These are phyloP conservation scores for Saturnia pavonia DNA, from an alignment of 2,888 invertebrate genomes.

Conservation along the genomic window DNA sequence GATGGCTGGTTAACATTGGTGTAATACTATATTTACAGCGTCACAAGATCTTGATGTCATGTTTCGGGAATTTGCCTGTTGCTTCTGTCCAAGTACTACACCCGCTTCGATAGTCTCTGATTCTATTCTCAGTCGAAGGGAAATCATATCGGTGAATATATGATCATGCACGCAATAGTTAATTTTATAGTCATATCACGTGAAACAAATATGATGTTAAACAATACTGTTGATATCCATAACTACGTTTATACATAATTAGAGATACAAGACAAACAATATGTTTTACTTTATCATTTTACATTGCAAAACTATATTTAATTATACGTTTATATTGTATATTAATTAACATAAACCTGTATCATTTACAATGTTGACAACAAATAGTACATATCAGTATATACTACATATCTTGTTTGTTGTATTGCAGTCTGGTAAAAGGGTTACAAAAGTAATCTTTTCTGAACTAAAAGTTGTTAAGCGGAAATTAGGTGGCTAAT, in stretches of 20 bases:
- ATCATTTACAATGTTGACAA: not conserved
- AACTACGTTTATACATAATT: not conserved
- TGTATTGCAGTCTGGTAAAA: not conserved
- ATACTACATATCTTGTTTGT: not conserved
- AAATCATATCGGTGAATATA: not conserved
- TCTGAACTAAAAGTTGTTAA: no score
- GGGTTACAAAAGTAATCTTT: no score
- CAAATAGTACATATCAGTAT: not conserved
- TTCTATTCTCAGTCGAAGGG: not conserved
- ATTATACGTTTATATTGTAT: not conserved
- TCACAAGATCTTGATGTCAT: not conserved
- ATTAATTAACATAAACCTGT: not conserved
- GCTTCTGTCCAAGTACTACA: not conserved
- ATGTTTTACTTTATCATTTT: not conserved
- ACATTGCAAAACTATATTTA: not conserved
- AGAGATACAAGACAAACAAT: not conserved
- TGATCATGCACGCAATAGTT: not conserved
- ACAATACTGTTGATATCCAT: not conserved
- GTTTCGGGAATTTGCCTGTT: not conserved
- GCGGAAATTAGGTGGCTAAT: no score
- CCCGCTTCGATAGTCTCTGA: not conserved
- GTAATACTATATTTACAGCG: not conserved
- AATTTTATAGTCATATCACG: not conserved
- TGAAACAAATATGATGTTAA: conserved; percentile 1
- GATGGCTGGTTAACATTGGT: no score